Evolutionary conservation across 2,113 vertebrate species (phyloP), one percentile per base, ranked within the genome.

Genomic region (Microtus richardsoni): DNA sequence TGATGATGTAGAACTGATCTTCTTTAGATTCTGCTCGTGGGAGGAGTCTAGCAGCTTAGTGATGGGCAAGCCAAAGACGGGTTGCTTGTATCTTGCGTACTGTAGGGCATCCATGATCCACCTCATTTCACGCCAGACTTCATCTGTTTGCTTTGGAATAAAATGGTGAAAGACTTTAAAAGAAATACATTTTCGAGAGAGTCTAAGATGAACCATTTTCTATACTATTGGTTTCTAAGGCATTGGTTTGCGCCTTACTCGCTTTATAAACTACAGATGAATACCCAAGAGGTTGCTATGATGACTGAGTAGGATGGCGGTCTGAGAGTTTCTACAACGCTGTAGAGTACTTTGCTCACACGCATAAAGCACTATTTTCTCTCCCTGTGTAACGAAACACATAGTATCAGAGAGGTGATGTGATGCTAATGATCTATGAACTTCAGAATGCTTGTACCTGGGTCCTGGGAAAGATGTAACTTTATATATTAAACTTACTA

Each of bases 61-160:
- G 96, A 99, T 97, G 16, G 98, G 98, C 13, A 99, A 98, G 62
- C 99, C 99, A 39, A 99, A 98, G 17, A 98, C 97, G 0, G 99
- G 99, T 89, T 99, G 99, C 94, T 99, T 99, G 98, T 99, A 99
- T 89, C 99, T 99, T 14, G 99, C 99, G 47, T 98, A 99, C 98
- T 99, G 99, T 78, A 99, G 98, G 0, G 99, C 99, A 93, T 99
- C 99, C 16, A 99, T 99, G 89, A 99, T 99, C 99, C 99, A 99
- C 16, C 99, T 99, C 87, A 99, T 98, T 96, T 99, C 99, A 4
- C 99, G 99, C 98, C 99, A 99, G 95, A 99, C 99, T 98, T 99
- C 99, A 96, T 99, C 99, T 95, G 99, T 99, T 98, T 99, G 99
- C 99, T 99, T 97, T 88, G 89, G 58, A 96, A 91, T 39, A 88